Conservation (phyloP, 35 echinoderm and acorn worm species). For the Acanthaster planci region DNA sequence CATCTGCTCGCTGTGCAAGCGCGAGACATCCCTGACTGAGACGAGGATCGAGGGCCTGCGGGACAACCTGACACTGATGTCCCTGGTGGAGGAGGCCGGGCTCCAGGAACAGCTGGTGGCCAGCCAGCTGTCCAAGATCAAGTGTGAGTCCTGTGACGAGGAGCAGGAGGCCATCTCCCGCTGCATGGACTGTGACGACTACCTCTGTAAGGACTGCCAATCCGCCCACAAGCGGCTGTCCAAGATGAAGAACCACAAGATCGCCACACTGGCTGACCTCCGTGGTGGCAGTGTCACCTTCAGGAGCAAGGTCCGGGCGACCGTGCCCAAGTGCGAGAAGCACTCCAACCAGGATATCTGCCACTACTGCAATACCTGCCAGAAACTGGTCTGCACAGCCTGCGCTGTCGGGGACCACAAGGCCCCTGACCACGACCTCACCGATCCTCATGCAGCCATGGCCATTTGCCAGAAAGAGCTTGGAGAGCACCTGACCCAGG, state of each 20-base stretch:
- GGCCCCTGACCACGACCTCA: conserved; percentile 4
- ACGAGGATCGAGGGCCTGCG: conserved; percentile 7
- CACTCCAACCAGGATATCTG: conserved; percentile 15
- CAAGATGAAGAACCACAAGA: conserved; percentile 17
- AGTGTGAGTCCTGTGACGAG: conserved; percentile 38
- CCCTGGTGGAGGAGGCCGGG: conserved; percentile 4
- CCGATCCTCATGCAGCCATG: background rate
- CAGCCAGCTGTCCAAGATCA: conserved; percentile 23
- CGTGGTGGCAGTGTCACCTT: background rate
- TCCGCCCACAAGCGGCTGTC: background rate
- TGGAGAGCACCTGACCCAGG: background rate
- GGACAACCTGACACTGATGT: background rate
- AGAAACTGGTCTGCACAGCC: conserved; percentile 23
- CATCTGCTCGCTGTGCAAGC: conserved; percentile 17
- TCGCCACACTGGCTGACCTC: conserved; percentile 20
- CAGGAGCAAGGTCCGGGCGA: background rate
- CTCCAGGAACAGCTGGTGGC: conserved; percentile 10
- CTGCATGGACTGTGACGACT: conserved; percentile 44
- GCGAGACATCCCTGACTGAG: conserved; percentile 2
- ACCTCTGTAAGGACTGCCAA: conserved; percentile 16
- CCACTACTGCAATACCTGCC: conserved; percentile 37
- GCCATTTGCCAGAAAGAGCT: background rate
- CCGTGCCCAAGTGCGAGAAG: background rate
- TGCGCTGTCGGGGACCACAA: conserved; percentile 35
- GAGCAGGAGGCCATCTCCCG: background rate